Evolutionary conservation across 1,140 invertebrate genomes (phyloP).

Genomic region (Heliothis virescens): DNA sequence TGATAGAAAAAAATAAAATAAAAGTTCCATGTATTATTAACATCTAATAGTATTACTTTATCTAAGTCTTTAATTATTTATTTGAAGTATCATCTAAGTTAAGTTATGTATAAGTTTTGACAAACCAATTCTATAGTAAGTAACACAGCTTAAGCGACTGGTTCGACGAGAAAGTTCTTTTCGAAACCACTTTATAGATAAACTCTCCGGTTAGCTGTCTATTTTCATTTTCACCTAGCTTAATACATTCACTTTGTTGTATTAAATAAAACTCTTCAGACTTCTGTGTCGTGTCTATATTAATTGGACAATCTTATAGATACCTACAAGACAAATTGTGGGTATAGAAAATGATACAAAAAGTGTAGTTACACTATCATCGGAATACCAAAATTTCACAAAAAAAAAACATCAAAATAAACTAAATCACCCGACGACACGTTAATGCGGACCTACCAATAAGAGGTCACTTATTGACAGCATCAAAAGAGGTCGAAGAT

Average conservation of each 20-base stretch:
- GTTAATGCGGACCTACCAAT: constrained; percentile 58
- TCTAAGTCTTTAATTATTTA: no score
- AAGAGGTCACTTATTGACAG: constrained; percentile 74
- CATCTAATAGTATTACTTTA: no score
- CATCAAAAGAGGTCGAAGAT: constrained; percentile 75
- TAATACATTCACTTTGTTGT: not conserved
- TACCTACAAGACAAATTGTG: no score
- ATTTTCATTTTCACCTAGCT: not conserved
- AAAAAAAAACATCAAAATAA: not conserved
- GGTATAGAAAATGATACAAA: no score
- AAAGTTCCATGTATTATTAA: no score
- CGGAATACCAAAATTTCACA: no score
- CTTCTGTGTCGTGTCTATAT: not conserved
- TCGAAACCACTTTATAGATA: not conserved
- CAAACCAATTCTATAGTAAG: not conserved
- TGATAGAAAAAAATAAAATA: not conserved
- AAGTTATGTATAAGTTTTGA: no score
- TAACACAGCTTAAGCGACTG: no score
- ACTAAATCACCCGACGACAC: constrained; percentile 21
- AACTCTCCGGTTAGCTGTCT: constrained; percentile 7
- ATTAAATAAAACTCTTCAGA: not conserved
- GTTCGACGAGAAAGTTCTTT: not conserved
- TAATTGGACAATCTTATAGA: no score
- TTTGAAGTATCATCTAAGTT: no score
- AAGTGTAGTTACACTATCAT: no score